Evolutionary conservation across 2,888 invertebrate species (phyloP), one percentile per base, ranked within the genome.

Genomic region (Pantelozetes paolii): DNA sequence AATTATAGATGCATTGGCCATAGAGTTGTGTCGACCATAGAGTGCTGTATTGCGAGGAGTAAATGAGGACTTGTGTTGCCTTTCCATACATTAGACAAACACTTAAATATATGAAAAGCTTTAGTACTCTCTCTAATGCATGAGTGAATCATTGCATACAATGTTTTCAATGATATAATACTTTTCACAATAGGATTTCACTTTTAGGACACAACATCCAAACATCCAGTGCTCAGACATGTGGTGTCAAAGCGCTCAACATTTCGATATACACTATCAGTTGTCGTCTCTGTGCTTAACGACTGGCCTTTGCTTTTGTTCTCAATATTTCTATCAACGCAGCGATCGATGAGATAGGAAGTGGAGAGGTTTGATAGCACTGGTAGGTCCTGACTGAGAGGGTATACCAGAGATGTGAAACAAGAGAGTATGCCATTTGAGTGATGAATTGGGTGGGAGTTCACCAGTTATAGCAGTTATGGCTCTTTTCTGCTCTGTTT

Each of bases 61-160:
- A 8, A n/a, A n/a, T n/a, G 36, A 13, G 15, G 45, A 45, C 45
- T 45, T 13, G 15, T 54, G 28, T 54, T 20, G 50, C 9, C 50
- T 50, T 20, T 54, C 23, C 6, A 54, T 20, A 54, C 5, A 20
- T 26, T 23, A 54, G 23, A 54, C 20, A 54, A 54, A 54, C 54
- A 54, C 54, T 54, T 54, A 54, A 54, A 54, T 54, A 54, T 54
- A 54, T 54, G 23, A 54, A 26, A 45, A 54, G 54, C 54, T 54
- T 54, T 26, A 20, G 23, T 11, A 15, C 15, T 45, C 15, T n/a
- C 15, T 15, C 23, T 54, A 54, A 54, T 54, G 54, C 54, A 54
- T 54, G 3, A 54, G 18, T 54, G 54, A 54, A 54, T 54, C 54
- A 54, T 54, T 54, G 20, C 54, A 45, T 45, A 45, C 45, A 18